Conservation (phyloP, 1,140 invertebrate genomes). For the Triops cancriformis region DNA sequence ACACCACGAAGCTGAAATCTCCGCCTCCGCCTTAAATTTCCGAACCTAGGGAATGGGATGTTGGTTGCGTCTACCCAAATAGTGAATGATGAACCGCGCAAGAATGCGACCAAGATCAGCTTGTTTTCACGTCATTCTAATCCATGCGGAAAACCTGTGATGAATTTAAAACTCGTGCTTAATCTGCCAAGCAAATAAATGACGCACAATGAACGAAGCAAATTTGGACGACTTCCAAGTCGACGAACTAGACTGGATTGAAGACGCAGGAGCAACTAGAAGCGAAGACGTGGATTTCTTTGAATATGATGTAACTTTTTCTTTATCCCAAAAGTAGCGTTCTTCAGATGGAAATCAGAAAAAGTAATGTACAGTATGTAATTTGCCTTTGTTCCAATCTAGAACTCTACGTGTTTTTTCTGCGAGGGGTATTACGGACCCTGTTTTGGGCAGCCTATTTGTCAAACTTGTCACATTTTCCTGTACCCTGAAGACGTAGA, state of each 20-base stretch:
- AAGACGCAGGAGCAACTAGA: constrained; percentile 18
- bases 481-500: constrained; percentile 70
- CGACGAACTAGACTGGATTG: constrained; percentile 26
- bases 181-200: neutral
- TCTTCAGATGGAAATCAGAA: neutral
- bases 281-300: constrained; percentile 35
- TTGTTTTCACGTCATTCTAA: constrained; percentile 22
- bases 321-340: neutral
- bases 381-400: constrained; percentile 36
- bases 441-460: constrained; percentile 83
- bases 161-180: neutral
- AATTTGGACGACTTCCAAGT: constrained; percentile 15
- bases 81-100: neutral
- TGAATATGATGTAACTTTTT: constrained; percentile 35
- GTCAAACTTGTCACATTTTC: constrained; percentile 84
- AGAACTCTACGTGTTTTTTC: constrained; percentile 61
- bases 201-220: neutral
- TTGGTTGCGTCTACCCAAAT: neutral
- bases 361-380: neutral
- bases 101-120: constrained; percentile 20
- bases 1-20: neutral
- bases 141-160: constrained; percentile 18
- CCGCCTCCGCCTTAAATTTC: neutral
- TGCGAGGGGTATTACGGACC: constrained; percentile 90
- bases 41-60: neutral